These are phyloP conservation scores for Hydriomena furcata DNA, from an alignment of 2,888 invertebrate genomes.

Conservation along the genomic window DNA sequence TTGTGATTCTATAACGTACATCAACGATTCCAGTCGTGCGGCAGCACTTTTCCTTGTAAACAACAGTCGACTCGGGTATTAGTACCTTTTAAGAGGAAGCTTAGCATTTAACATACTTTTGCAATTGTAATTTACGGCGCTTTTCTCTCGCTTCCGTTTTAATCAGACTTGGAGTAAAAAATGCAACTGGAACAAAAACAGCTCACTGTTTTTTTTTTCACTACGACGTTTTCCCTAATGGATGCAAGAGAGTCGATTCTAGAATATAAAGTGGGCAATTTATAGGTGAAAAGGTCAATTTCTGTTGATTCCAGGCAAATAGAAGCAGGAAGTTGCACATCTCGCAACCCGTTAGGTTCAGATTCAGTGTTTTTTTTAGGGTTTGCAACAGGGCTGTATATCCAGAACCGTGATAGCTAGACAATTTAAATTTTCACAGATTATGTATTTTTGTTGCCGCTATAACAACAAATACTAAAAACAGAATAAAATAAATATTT, in stretches of 20 bases:
- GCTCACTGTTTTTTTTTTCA: slow-evolving; percentile 7
- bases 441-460: too few relatives aligned
- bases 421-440: too few relatives aligned
- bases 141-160: slow-evolving; percentile 11
- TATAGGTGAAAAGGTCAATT: background rate
- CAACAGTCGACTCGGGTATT: slow-evolving; percentile 8
- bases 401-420: too few relatives aligned
- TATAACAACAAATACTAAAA: too few relatives aligned
- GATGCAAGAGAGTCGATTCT: slow-evolving; percentile 4
- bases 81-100: slow-evolving; percentile 9
- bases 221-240: slow-evolving; percentile 11
- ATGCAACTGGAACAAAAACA: slow-evolving; percentile 19
- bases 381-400: too few relatives aligned
- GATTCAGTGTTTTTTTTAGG: too few relatives aligned
- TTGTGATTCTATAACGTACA: too few relatives aligned
- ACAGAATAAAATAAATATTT: too few relatives aligned
- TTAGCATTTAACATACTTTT: slow-evolving; percentile 17
- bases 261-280: slow-evolving; percentile 12
- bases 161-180: slow-evolving; percentile 9
- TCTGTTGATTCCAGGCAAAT: background rate
- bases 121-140: slow-evolving; percentile 17
- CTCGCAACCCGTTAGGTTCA: too few relatives aligned
- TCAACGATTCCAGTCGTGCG: background rate
- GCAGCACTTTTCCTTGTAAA: slow-evolving; percentile 2
- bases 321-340: background rate